Evolutionary conservation across 1,140 invertebrate genomes (phyloP).

Genomic region (Drosophila bipectinata): DNA sequence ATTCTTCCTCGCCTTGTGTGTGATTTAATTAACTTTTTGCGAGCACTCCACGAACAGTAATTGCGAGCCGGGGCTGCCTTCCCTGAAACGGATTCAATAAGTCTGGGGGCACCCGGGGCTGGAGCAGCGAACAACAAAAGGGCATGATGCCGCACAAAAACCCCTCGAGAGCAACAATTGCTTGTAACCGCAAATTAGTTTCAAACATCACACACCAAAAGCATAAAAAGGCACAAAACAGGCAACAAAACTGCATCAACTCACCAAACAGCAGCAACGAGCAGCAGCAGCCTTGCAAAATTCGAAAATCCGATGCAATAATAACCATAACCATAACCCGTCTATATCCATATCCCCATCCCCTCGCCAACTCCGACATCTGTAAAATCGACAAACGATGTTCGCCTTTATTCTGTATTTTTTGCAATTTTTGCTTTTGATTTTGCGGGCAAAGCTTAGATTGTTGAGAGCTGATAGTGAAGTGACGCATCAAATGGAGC

Average conservation of each 20-base stretch:
- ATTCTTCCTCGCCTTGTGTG: constrained; percentile 27
- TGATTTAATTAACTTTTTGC: constrained; percentile 63
- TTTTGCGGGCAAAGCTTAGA: constrained; percentile 21
- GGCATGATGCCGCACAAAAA: constrained; percentile 74
- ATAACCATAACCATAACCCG: constrained; percentile 54
- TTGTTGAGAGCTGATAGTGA: constrained; percentile 69
- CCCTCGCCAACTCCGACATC: constrained; percentile 9
- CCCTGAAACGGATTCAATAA: constrained; percentile 56
- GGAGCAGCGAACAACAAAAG: constrained; percentile 63
- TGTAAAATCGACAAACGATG: constrained; percentile 67
- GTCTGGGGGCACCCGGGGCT: constrained; percentile 11
- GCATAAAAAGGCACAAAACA: constrained; percentile 37
- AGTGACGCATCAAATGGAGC: constrained; percentile 75
- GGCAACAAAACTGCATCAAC: constrained; percentile 64
- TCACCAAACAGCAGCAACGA: constrained; percentile 15
- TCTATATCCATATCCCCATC: constrained; percentile 7
- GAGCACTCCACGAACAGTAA: constrained; percentile 45
- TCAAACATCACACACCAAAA: constrained; percentile 65
- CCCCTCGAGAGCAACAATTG: constrained; percentile 30
- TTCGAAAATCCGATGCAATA: constrained; percentile 60
- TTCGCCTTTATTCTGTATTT: constrained; percentile 56
- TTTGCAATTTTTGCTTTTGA: constrained; percentile 13
- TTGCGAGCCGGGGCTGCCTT: constrained; percentile 45
- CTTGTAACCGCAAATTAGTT: constrained; percentile 80
- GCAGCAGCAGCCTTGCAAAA: constrained; percentile 60